These are phyloP conservation scores for Penelope pileata DNA, from an alignment of 2,113 vertebrate species.

Conservation along the genomic window DNA sequence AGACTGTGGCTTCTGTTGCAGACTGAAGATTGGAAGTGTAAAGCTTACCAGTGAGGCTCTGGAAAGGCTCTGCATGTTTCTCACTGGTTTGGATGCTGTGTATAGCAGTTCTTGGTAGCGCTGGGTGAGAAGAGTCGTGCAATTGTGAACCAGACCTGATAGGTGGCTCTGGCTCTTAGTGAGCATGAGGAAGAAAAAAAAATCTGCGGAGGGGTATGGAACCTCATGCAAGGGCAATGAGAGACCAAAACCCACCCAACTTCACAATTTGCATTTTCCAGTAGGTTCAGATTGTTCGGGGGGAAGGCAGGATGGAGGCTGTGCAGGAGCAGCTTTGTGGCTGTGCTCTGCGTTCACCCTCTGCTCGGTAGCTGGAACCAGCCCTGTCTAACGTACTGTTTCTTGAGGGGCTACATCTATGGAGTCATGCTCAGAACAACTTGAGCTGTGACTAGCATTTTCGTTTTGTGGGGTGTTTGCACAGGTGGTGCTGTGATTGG, in stretches of 20 bases:
- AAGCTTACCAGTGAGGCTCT: background rate
- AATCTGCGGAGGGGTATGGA: fast-evolving
- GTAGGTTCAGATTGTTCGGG: background rate
- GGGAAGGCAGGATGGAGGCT: fast-evolving
- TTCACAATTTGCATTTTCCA: background rate
- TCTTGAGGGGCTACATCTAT: background rate
- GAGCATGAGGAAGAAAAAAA: background rate
- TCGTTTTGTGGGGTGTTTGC: background rate
- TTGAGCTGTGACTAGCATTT: background rate
- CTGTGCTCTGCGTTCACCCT: background rate
- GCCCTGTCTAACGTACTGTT: background rate
- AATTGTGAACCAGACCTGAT: background rate
- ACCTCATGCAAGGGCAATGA: background rate
- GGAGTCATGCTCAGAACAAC: background rate
- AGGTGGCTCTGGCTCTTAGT: background rate
- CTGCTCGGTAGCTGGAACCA: background rate
- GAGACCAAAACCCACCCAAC: background rate
- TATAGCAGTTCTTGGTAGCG: background rate
- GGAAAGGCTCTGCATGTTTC: background rate
- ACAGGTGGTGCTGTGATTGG: background rate
- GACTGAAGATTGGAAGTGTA: background rate
- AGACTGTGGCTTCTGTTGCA: background rate
- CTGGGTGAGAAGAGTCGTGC: background rate
- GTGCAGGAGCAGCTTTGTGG: background rate
- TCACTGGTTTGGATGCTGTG: background rate